These are phyloP conservation scores for Zaprionus nigranus DNA, from an alignment of 1,140 invertebrate species.

Conservation along the genomic window DNA sequence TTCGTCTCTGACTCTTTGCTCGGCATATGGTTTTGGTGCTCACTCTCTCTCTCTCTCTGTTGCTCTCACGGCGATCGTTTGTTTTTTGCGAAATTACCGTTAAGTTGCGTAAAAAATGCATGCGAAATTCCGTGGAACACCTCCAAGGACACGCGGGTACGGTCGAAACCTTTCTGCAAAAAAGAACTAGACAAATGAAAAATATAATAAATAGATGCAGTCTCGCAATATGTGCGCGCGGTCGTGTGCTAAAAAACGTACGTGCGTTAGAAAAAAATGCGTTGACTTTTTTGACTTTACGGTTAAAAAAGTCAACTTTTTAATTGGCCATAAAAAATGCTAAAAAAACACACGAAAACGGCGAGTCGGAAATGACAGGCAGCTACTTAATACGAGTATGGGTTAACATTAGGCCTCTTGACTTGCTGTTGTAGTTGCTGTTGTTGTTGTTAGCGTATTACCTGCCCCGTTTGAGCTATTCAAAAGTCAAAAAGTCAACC, in stretches of 20 bases:
- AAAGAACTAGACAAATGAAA: constrained; percentile 6
- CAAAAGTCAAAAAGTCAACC: constrained; percentile 64
- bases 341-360: constrained; percentile 23
- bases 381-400: constrained; percentile 57
- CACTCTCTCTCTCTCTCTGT: not conserved
- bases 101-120: constrained; percentile 41
- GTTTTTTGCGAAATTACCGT: constrained; percentile 30
- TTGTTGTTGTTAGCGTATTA: constrained; percentile 2
- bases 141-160: constrained; percentile 50
- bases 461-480: constrained; percentile 18
- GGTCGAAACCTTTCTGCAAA: constrained; percentile 8
- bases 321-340: constrained; percentile 73
- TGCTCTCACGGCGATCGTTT: not conserved
- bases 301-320: constrained; percentile 69
- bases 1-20: constrained; percentile 18
- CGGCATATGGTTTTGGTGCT: constrained; percentile 47
- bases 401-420: constrained; percentile 43
- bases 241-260: constrained; percentile 37
- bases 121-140: constrained; percentile 42
- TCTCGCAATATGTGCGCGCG: not conserved
- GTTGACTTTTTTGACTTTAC: constrained; percentile 80
- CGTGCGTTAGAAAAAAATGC: constrained; percentile 48
- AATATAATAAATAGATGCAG: not conserved
- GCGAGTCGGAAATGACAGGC: constrained; percentile 56
- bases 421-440: constrained; percentile 11